phyloP scores from a whole-genome alignment of 37 sponge, comb jelly and placozoan genomes.

The Ianthella basta region DNA sequence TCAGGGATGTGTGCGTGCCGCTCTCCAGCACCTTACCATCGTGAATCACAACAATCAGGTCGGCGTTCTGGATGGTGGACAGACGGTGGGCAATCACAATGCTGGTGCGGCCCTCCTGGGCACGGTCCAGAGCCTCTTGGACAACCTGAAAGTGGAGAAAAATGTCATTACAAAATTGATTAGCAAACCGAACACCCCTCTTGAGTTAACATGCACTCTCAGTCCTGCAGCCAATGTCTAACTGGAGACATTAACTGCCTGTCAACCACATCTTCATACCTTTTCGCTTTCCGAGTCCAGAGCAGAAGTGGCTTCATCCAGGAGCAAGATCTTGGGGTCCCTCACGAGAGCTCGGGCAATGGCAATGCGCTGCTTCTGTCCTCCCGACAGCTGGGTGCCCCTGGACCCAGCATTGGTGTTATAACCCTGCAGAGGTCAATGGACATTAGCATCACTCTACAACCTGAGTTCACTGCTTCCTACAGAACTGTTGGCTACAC shows the following conservation, averaged over 20 bases:
- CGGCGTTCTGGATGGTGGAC: constrained; percentile 90
- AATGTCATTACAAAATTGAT: too few relatives aligned
- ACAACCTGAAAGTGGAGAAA: constrained; percentile 63
- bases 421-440: constrained; percentile 58
- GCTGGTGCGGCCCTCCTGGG: constrained; percentile 88
- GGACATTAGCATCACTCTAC: too few relatives aligned
- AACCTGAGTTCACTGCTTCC: too few relatives aligned
- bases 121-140: constrained; percentile 92
- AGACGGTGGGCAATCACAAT: constrained; percentile 94
- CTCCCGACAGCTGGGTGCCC: constrained; percentile 89
- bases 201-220: too few relatives aligned
- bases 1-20: constrained; percentile 81
- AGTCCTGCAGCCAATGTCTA: too few relatives aligned
- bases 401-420: constrained; percentile 69
- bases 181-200: too few relatives aligned
- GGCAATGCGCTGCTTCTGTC: constrained; percentile 92
- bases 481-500: too few relatives aligned
- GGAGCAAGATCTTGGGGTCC: constrained; percentile 86
- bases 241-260: too few relatives aligned
- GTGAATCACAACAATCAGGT: constrained; percentile 88
- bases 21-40: constrained; percentile 82
- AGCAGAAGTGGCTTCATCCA: constrained; percentile 94
- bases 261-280: constrained; percentile 21
- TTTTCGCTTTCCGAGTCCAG: constrained; percentile 95
- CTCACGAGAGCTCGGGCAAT: constrained; percentile 90